These are phyloP conservation scores for Barbus barbus DNA, from an alignment of 2,113 vertebrate genomes.

Conservation along the genomic window DNA sequence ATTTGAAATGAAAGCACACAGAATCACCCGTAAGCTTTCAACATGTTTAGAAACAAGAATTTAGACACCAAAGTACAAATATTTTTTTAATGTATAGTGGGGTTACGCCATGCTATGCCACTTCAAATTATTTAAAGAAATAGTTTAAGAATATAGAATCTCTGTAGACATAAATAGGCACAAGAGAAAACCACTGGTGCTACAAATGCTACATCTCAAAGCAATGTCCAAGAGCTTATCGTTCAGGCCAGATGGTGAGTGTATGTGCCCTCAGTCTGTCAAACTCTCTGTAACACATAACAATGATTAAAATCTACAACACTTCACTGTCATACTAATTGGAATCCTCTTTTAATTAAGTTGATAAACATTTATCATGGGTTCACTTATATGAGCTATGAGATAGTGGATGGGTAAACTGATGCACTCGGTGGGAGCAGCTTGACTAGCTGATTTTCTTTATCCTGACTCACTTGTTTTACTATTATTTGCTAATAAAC, in stretches of 20 bases:
- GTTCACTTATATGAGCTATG: not conserved
- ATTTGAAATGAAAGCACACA: not conserved
- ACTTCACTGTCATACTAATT: not conserved
- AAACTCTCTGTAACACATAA: not conserved
- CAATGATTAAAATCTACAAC: not conserved
- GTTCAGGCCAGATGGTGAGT: slow-evolving; percentile 43
- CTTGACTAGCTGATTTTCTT: not conserved
- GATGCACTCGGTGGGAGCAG: not conserved
- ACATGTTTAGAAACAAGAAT: not conserved
- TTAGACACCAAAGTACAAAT: not conserved
- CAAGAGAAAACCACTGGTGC: not conserved
- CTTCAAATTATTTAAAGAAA: not conserved
- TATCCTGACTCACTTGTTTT: slow-evolving; percentile 6
- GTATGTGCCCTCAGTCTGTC: not conserved
- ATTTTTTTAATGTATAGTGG: not conserved
- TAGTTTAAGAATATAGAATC: not conserved
- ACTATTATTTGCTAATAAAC: not conserved
- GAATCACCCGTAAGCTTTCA: not conserved
- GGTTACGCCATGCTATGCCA: not conserved
- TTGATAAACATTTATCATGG: slow-evolving; percentile 5
- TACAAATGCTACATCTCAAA: not conserved
- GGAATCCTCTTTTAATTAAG: slow-evolving; percentile 10
- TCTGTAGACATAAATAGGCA: not conserved
- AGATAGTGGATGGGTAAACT: not conserved
- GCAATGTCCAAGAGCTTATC: slow-evolving; percentile 36